These are phyloP conservation scores for Hyles euphorbiae DNA, from an alignment of 1,140 invertebrate species.

Conservation along the genomic window DNA sequence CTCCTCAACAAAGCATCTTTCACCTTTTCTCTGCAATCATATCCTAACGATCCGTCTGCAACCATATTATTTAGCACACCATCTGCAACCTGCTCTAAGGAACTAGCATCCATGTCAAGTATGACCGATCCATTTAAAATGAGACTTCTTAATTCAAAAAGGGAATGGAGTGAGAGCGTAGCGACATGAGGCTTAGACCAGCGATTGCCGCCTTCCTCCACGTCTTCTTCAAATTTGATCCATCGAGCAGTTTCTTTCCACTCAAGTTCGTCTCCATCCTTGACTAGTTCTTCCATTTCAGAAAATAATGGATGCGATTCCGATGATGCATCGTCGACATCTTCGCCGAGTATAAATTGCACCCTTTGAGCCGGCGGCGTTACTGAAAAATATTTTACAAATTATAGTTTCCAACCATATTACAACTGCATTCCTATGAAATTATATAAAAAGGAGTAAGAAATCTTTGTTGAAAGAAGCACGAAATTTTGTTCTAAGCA, in stretches of 20 bases:
- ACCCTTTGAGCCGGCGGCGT: slow-evolving; percentile 93
- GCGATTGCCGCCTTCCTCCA: slow-evolving; percentile 94
- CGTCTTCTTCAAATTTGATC: slow-evolving; percentile 97
- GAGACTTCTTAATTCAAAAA: slow-evolving; percentile 92
- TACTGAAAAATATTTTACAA: slow-evolving; percentile 76
- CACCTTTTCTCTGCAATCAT: slow-evolving; percentile 87
- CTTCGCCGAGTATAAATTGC: slow-evolving; percentile 97
- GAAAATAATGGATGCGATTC: slow-evolving; percentile 94
- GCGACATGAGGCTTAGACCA: slow-evolving; percentile 97
- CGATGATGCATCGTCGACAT: slow-evolving; percentile 89
- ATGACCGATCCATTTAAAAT: slow-evolving; percentile 93
- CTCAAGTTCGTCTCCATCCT: slow-evolving; percentile 91
- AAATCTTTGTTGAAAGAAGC: no score
- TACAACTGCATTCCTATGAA: background rate
- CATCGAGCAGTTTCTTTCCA: slow-evolving; percentile 98
- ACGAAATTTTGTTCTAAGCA: no score
- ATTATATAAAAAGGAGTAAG: background rate
- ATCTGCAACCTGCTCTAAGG: slow-evolving; percentile 92
- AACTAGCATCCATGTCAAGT: slow-evolving; percentile 91
- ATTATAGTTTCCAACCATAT: background rate
- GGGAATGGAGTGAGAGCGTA: slow-evolving; percentile 91
- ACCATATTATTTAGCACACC: slow-evolving; percentile 95
- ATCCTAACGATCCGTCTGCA: slow-evolving; percentile 83
- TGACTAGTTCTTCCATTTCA: slow-evolving; percentile 95
- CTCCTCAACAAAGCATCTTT: slow-evolving; percentile 91